Conservation (phyloP, 2,797 vertebrate genomes). For the Otolemur crassicaudatus region DNA sequence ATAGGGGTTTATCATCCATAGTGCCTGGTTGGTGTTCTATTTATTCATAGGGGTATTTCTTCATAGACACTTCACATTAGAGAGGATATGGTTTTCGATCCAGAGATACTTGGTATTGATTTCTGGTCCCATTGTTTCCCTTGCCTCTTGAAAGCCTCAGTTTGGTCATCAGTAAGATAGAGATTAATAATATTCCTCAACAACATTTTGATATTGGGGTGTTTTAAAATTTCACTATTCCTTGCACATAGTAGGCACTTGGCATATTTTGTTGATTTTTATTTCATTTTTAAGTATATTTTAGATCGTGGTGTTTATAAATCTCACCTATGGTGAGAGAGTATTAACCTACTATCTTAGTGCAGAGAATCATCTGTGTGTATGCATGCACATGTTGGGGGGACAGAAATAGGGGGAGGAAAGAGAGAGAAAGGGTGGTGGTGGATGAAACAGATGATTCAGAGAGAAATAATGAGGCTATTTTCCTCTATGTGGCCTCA, state of each 20-base stretch:
- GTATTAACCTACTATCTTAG: not conserved
- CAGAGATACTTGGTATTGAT: not conserved
- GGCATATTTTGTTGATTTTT: not conserved
- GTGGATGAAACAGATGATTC: not conserved
- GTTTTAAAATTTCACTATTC: not conserved
- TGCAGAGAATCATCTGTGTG: not conserved
- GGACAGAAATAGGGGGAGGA: not conserved
- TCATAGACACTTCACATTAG: not conserved
- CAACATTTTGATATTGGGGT: not conserved
- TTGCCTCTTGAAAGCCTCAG: slow-evolving; percentile 15
- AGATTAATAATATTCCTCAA: not conserved
- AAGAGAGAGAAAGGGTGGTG: too few relatives aligned
- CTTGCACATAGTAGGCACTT: not conserved
- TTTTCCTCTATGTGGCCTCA: not conserved
- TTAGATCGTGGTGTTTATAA: not conserved
- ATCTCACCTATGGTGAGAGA: not conserved
- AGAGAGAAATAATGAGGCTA: not conserved
- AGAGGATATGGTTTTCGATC: not conserved
- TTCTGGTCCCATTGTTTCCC: slow-evolving; percentile 4
- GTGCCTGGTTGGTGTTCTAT: not conserved
- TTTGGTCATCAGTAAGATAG: not conserved
- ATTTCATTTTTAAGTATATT: not conserved
- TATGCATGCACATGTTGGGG: not conserved
- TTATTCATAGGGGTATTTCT: not conserved
- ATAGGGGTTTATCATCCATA: not conserved